Evolutionary conservation across 2,797 vertebrate genomes (phyloP).

Genomic region (Acanthurus lineatus): DNA sequence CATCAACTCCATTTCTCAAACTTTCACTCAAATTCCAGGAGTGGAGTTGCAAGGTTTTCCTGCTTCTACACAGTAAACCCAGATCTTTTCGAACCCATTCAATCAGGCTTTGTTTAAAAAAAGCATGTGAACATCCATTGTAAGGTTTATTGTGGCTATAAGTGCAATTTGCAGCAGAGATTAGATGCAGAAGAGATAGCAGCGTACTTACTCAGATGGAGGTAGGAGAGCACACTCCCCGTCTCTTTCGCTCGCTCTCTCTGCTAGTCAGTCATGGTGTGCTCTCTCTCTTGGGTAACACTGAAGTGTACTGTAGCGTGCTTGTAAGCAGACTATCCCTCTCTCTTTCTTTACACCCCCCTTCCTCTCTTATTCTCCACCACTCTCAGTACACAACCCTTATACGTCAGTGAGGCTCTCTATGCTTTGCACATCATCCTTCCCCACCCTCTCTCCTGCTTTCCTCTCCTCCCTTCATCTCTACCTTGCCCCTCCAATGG

Average conservation of each 20-base stretch:
- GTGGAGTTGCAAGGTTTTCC: slow-evolving; percentile 18
- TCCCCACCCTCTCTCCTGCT: slow-evolving; percentile 66
- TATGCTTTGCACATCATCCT: slow-evolving; percentile 74
- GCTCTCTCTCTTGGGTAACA: slow-evolving; percentile 83
- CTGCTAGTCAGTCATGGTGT: slow-evolving; percentile 85
- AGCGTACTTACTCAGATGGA: slow-evolving; percentile 86
- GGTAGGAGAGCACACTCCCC: slow-evolving; percentile 81
- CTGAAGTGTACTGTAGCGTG: slow-evolving; percentile 85
- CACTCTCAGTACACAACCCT: slow-evolving; percentile 76
- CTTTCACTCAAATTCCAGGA: slow-evolving; percentile 46
- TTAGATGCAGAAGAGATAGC: slow-evolving; percentile 61
- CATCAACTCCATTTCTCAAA: slow-evolving; percentile 46
- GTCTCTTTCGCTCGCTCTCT: slow-evolving; percentile 66
- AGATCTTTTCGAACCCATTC: not conserved
- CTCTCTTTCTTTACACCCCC: slow-evolving; percentile 59
- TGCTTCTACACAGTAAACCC: slow-evolving; percentile 15
- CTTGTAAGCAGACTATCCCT: slow-evolving; percentile 78
- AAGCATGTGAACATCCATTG: slow-evolving; percentile 2
- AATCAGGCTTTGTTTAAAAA: not conserved
- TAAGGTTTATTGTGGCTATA: slow-evolving; percentile 7
- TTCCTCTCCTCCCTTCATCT: slow-evolving; percentile 55
- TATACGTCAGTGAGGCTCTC: slow-evolving; percentile 81
- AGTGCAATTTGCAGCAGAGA: slow-evolving; percentile 41
- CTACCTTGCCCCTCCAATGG: slow-evolving; percentile 51
- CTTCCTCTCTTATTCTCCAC: slow-evolving; percentile 64